Evolutionary conservation across 2,888 invertebrate genomes (phyloP).

Genomic region (Sepioteuthis lessoniana): DNA sequence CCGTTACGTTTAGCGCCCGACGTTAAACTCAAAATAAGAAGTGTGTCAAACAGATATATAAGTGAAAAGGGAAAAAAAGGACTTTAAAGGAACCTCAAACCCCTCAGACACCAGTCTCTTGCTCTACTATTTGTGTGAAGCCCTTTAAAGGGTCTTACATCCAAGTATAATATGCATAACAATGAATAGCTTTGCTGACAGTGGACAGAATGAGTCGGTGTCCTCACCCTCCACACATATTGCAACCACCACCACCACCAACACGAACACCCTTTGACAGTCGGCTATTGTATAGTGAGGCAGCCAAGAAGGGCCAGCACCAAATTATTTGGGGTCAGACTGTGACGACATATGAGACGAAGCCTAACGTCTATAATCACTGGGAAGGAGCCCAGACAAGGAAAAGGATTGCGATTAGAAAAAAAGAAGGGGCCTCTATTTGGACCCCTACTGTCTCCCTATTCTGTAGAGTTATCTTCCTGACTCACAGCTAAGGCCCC

Average conservation of each 20-base stretch:
- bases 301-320: neutral
- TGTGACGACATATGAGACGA: constrained; percentile 23
- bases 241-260: neutral
- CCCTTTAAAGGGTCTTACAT: neutral
- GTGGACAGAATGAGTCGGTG: neutral
- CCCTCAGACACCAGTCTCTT: neutral
- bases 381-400: neutral
- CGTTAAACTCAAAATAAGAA: neutral
- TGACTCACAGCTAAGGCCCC: constrained; percentile 4
- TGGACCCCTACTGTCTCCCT: neutral
- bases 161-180: neutral
- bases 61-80: too few species aligned
- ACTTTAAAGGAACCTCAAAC: too few species aligned
- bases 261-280: neutral
- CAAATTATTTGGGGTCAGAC: constrained; percentile 33
- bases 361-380: constrained; percentile 21
- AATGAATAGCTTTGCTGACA: neutral
- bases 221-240: too few species aligned
- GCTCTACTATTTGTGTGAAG: neutral
- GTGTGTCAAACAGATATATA: neutral
- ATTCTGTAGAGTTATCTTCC: neutral
- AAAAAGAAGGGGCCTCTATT: neutral
- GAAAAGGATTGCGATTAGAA: neutral
- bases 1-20: too few species aligned
- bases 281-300: neutral